A percentile compares a stretch with the other conserved stretches of the same genome.
These are phyloP conservation scores for Mizuhopecten yessoensis DNA, from an alignment of 1,140 invertebrate genomes.

Conservation along the genomic window DNA sequence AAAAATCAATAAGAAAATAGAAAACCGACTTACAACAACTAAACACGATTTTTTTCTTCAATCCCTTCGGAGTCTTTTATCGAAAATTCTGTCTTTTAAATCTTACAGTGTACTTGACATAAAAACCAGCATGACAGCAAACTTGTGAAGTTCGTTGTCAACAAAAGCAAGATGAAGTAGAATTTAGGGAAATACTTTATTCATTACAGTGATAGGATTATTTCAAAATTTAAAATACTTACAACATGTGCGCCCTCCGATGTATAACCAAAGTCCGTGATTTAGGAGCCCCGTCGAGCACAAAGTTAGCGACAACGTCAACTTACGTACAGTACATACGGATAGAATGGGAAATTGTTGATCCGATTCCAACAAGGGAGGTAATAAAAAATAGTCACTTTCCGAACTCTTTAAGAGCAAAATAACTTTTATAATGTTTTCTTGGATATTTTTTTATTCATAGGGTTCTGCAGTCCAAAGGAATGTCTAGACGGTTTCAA, in stretches of 20 bases:
- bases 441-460: too few relatives aligned
- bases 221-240: constrained; percentile 27
- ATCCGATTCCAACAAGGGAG: too few relatives aligned
- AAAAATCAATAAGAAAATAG: not conserved
- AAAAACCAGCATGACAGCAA: not conserved
- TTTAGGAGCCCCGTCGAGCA: not conserved
- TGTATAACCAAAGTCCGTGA: not conserved
- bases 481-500: too few relatives aligned
- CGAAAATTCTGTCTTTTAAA: not conserved
- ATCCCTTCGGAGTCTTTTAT: constrained; percentile 15
- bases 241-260: not conserved
- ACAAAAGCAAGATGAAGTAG: not conserved
- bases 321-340: too few relatives aligned
- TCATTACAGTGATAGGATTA: constrained; percentile 8
- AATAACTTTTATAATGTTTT: too few relatives aligned
- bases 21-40: not conserved
- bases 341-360: too few relatives aligned
- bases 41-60: not conserved
- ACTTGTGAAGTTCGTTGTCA: not conserved
- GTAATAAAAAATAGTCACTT: too few relatives aligned
- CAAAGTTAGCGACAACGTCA: not conserved
- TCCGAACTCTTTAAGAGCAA: too few relatives aligned
- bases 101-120: not conserved
- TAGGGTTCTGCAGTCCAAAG: too few relatives aligned
- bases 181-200: not conserved